Base-by-base conservation (phyloP, 2,113 vertebrate species). In the Anolis carolinensis region DNA sequence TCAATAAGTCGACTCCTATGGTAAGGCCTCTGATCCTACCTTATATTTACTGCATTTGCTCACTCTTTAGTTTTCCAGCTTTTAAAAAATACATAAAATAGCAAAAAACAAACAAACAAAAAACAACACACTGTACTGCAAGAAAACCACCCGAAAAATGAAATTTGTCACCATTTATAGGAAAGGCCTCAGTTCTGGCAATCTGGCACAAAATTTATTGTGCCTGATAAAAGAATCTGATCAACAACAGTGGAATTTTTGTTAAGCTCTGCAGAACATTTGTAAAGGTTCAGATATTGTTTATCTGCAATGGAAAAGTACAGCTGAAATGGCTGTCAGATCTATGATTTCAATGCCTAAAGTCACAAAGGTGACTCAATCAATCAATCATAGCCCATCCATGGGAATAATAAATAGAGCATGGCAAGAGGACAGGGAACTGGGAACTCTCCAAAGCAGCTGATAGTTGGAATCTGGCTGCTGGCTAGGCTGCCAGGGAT, bases 401-500 rank as follows among this genome's bases (percentile, higher is more conserved):
- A 73, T 16, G 68, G 67, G 32, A 88, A 87, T 87, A 80, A 88
- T 82, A 74, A 86, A 30, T 21, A 77, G 39, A 16, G 32, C 72
- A 50, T 74, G 78, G 78, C 70, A 86, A 81, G 55, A 74, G 59
- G 30, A 67, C 71, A 81, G 59, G 78, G 70, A 81, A 32, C 71
- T 81, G 74, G 70, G 39, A 81, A 81, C 62, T 74, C 78, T 75
- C 85, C 44, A 30, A 81, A 81, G 70, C 78, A 86, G 70, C 78
- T 81, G 86, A 88, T 86, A 6, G 75, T 70, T 92, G 89, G 21
- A 70, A 67, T 73, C 18, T 82, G 30, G 36, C 63, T 89, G 9
- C 4, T 89, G 85, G 87, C 86, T 83, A 25, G 63, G 0, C 72
- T 83, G 74, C 73, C 81, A 88, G 70, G 67, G 85, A 83, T 71